Conservation (phyloP, 2,113 vertebrate species). For the Oncorhynchus mykiss region DNA sequence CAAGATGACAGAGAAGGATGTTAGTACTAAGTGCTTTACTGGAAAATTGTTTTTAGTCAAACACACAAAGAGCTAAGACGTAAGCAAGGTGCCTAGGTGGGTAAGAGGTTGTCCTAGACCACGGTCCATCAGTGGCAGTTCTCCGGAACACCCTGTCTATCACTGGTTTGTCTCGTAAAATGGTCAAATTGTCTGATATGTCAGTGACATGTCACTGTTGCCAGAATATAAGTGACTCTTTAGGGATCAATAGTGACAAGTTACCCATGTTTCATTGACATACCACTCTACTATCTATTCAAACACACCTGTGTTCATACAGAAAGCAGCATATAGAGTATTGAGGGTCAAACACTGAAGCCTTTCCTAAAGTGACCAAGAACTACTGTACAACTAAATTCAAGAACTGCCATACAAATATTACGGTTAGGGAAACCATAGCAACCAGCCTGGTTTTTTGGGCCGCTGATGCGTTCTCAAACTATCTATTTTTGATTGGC, state of each 20-base stretch:
- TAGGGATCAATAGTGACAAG: neutral
- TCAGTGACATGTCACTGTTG: neutral
- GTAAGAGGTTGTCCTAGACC: too few relatives aligned
- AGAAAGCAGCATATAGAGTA: neutral
- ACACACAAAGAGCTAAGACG: too few relatives aligned
- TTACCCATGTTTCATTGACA: neutral
- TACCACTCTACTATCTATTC: neutral
- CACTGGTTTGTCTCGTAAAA: neutral
- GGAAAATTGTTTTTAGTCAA: too few relatives aligned
- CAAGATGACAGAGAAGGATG: too few relatives aligned
- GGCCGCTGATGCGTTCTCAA: neutral
- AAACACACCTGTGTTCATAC: neutral
- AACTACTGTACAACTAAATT: neutral
- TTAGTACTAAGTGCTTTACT: too few relatives aligned
- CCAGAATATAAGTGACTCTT: neutral
- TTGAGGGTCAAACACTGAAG: neutral
- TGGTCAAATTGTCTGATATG: neutral
- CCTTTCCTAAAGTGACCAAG: neutral
- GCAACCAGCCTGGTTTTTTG: slow-evolving; percentile 31
- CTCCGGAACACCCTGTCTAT: neutral
- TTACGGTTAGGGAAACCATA: neutral
- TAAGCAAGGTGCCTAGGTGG: too few relatives aligned
- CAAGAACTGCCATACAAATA: too few relatives aligned
- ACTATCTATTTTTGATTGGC: slow-evolving; percentile 55
- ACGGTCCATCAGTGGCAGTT: neutral